phyloP scores from a whole-genome alignment of 2,113 vertebrate species.

The Barnardius zonarius region DNA sequence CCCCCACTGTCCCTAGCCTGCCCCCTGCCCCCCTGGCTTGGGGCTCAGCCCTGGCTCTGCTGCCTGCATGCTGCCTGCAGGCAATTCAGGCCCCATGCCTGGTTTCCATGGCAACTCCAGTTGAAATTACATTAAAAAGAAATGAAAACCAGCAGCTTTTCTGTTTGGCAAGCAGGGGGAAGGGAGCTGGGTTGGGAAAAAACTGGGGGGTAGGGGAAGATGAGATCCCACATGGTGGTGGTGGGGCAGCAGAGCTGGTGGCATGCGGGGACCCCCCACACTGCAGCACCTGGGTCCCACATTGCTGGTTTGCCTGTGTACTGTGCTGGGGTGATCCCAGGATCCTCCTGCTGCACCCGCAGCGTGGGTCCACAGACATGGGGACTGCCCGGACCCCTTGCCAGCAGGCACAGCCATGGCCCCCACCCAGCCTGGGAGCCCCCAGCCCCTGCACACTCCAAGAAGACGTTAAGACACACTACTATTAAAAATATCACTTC shows the following conservation, averaged over 20 bases:
- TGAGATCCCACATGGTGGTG: not conserved
- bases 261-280: accelerated
- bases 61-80: not conserved
- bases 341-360: not conserved
- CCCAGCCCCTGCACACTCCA: accelerated
- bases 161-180: slow-evolving; percentile 26
- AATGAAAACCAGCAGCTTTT: slow-evolving; percentile 59
- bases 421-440: not conserved
- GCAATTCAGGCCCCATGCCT: not conserved
- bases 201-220: not conserved
- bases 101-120: slow-evolving; percentile 58
- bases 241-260: not conserved
- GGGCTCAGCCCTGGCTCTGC: not conserved
- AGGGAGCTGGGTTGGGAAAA: not conserved
- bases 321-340: accelerated
- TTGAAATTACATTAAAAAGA: slow-evolving; percentile 64
- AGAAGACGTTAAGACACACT: slow-evolving; percentile 2
- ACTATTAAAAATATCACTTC: slow-evolving; percentile 70
- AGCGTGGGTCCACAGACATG: not conserved
- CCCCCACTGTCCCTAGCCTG: not conserved
- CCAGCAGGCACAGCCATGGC: not conserved
- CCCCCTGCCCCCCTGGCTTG: not conserved
- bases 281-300: not conserved
- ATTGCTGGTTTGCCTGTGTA: not conserved
- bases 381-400: accelerated